phyloP scores from a whole-genome alignment of 2,113 vertebrate genomes.

The Archocentrus centrarchus region DNA sequence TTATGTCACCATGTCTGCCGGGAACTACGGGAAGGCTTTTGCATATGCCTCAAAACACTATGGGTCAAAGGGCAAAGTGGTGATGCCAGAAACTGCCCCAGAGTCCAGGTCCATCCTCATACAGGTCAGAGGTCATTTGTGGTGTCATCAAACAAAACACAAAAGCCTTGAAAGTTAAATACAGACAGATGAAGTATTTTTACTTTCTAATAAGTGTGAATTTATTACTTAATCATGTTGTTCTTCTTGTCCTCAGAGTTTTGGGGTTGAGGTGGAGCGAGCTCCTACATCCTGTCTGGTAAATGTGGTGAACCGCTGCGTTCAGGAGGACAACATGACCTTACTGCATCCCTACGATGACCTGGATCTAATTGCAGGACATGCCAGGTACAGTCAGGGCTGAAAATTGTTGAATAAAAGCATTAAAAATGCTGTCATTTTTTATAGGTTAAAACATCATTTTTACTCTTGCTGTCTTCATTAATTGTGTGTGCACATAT shows the following conservation, averaged over 20 bases:
- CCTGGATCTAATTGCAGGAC: slow-evolving; percentile 80
- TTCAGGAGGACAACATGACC: slow-evolving; percentile 78
- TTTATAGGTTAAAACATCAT: not conserved
- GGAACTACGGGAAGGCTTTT: slow-evolving; percentile 85
- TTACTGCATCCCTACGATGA: slow-evolving; percentile 82
- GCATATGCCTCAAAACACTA: slow-evolving; percentile 81
- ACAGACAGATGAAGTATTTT: not conserved
- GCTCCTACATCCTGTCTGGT: slow-evolving; percentile 73
- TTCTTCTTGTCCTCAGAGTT: slow-evolving; percentile 66
- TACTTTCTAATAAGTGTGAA: not conserved
- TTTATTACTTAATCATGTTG: not conserved
- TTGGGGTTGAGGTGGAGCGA: slow-evolving; percentile 80
- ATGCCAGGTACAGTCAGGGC: slow-evolving; percentile 74
- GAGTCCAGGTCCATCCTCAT: slow-evolving; percentile 77
- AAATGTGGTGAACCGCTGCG: slow-evolving; percentile 75
- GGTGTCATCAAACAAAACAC: not conserved
- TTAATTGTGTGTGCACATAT: not conserved
- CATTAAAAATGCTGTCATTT: not conserved
- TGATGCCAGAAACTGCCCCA: slow-evolving; percentile 82
- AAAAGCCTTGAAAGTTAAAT: not conserved
- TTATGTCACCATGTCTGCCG: slow-evolving; percentile 84
- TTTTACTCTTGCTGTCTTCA: accelerated
- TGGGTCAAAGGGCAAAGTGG: slow-evolving; percentile 79
- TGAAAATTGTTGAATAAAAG: not conserved
- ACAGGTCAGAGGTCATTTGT: slow-evolving; percentile 65